These are phyloP conservation scores for Macquaria ambigua DNA, from an alignment of 2,113 vertebrate species.

Conservation along the genomic window DNA sequence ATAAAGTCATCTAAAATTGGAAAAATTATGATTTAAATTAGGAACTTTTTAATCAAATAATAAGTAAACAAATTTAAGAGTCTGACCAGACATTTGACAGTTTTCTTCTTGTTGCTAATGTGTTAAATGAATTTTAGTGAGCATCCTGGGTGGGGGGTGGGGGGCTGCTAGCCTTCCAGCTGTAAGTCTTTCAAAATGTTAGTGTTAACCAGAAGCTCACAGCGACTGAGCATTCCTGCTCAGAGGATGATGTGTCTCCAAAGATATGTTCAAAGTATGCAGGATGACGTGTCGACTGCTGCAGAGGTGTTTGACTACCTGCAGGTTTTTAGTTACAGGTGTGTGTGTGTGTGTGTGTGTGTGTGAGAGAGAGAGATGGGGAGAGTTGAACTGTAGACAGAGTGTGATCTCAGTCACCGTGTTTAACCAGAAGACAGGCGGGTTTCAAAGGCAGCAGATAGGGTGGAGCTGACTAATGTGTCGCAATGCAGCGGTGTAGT, in stretches of 20 bases:
- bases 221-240: constrained; percentile 2
- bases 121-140: not conserved
- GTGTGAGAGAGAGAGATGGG: not conserved
- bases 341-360: constrained; percentile 24
- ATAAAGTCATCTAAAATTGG: not conserved
- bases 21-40: not conserved
- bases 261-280: constrained; percentile 17
- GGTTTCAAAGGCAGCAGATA: constrained; percentile 25
- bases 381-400: not conserved
- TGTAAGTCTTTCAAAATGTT: not conserved
- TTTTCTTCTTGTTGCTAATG: not conserved
- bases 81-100: not conserved
- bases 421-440: constrained; percentile 19
- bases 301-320: constrained; percentile 18
- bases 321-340: constrained; percentile 1
- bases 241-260: constrained; percentile 18
- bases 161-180: not conserved
- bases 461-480: constrained; percentile 46
- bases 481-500: constrained; percentile 20
- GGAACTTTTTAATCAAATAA: not conserved
- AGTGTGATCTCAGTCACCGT: constrained; percentile 18
- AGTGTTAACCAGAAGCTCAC: no score
- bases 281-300: not conserved
- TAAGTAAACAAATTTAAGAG: not conserved
- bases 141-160: not conserved